Percentiles rank a stretch among this genome's conserved stretches.
Evolutionary conservation across 92 coral and sea anemone species (phyloP).

Genomic region (Palythoa heliodiscus): DNA sequence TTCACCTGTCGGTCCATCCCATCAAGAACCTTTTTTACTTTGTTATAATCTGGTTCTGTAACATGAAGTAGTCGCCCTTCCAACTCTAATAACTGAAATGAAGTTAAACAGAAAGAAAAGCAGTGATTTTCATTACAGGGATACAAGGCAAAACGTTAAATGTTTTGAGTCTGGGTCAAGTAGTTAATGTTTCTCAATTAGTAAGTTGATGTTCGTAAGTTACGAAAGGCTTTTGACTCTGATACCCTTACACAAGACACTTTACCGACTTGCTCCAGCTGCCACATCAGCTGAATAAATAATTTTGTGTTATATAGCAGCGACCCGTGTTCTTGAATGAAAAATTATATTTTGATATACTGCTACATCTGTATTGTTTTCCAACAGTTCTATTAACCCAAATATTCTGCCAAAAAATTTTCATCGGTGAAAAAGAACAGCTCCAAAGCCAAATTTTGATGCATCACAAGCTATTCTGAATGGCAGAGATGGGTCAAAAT

Average conservation of each 20-base stretch:
- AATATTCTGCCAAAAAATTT: too few species aligned
- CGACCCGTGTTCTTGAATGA: too few species aligned
- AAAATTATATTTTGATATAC: too few species aligned
- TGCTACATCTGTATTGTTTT: too few species aligned
- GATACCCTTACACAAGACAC: not conserved
- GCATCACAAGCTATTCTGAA: too few species aligned
- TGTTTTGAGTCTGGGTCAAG: not conserved
- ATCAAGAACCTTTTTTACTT: constrained; percentile 68
- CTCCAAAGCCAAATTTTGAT: too few species aligned
- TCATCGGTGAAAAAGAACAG: too few species aligned
- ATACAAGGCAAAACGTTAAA: not conserved
- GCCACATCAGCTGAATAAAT: not conserved
- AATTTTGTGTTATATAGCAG: too few species aligned
- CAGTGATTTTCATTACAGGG: not conserved
- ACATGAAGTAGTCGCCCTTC: constrained; percentile 72
- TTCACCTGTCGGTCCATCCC: constrained; percentile 76
- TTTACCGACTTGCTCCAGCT: not conserved
- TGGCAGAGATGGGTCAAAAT: too few species aligned
- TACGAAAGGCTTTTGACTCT: not conserved
- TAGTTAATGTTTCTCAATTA: not conserved
- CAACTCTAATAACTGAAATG: constrained; percentile 73
- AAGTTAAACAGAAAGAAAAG: not conserved
- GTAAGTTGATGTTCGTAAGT: not conserved
- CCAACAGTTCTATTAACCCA: too few species aligned
- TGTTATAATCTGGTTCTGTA: constrained; percentile 63